phyloP scores from a whole-genome alignment of 2,797 vertebrate species.

The Poeciliopsis turneri region DNA sequence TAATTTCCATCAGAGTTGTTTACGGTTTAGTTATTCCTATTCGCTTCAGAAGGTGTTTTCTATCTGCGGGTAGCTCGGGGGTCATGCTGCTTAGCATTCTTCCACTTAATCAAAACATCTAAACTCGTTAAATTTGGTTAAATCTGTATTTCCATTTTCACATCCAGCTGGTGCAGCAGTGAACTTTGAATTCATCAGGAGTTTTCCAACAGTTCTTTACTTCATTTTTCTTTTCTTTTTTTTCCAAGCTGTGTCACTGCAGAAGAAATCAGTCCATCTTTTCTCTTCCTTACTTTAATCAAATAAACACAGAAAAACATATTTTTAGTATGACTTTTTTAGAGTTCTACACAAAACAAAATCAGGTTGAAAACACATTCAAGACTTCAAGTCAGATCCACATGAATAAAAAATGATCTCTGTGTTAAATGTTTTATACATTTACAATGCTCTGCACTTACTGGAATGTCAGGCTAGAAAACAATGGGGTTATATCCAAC shows the following conservation, averaged over 20 bases:
- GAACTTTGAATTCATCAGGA: neutral
- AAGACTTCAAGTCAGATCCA: neutral
- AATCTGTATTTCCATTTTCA: neutral
- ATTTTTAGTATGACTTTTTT: neutral
- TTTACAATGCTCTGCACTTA: neutral
- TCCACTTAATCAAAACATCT: slow-evolving; percentile 1
- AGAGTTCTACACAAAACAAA: neutral
- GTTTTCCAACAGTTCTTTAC: neutral
- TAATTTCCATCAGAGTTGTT: neutral
- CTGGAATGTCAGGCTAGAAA: no score
- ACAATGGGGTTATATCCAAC: no score
- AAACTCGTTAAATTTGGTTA: neutral
- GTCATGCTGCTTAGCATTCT: neutral
- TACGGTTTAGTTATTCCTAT: neutral
- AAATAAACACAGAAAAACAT: neutral
- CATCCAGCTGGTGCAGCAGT: neutral
- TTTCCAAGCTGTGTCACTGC: neutral
- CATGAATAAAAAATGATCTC: neutral
- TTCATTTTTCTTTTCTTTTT: neutral
- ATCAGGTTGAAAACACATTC: neutral
- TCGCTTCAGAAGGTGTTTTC: neutral
- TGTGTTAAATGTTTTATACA: neutral
- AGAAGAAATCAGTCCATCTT: neutral
- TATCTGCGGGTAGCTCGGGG: neutral
- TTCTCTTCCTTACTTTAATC: neutral